Evolutionary conservation across 1,140 invertebrate species (phyloP).

Genomic region (Euura saliciscinereae): DNA sequence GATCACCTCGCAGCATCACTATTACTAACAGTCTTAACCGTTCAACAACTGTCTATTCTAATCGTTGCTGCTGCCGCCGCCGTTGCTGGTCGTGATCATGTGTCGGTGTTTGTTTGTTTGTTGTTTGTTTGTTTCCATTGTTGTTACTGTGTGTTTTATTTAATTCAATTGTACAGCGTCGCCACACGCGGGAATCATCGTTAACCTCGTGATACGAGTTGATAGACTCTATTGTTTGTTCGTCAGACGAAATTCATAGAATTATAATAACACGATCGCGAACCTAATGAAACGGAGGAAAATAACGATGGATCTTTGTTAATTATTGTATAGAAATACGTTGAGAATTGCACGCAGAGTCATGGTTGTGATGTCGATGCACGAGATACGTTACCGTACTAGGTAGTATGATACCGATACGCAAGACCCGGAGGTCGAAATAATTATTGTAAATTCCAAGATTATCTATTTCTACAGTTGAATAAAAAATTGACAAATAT

Average conservation of each 20-base stretch:
- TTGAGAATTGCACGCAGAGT: no score
- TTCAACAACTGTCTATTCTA: background rate
- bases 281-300: slow-evolving; percentile 4
- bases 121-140: no score
- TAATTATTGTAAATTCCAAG: slow-evolving; percentile 1
- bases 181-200: no score
- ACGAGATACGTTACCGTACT: no score
- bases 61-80: background rate
- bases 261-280: background rate
- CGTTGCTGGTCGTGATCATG: background rate
- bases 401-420: no score
- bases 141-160: no score
- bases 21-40: background rate
- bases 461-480: background rate
- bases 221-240: no score
- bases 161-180: no score
- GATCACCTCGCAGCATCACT: slow-evolving; percentile 8
- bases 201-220: no score
- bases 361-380: no score
- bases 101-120: no score
- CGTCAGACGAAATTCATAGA: no score
- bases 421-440: background rate
- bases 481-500: background rate
- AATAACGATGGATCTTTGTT: background rate
- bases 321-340: background rate